These are phyloP conservation scores for Ariolimax columbianus DNA, from an alignment of 2,888 invertebrate species.

Conservation along the genomic window DNA sequence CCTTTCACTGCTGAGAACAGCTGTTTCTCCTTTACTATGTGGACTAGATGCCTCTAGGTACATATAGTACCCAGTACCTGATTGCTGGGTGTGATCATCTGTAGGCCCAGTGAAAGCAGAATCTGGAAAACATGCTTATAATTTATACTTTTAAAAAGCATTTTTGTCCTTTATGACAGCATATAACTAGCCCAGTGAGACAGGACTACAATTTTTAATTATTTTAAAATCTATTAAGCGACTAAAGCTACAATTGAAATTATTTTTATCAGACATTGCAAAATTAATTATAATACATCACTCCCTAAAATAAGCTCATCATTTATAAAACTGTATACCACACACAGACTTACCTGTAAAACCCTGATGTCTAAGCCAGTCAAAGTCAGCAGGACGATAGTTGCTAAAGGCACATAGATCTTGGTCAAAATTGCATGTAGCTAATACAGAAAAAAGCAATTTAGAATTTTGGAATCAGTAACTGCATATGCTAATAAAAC, in stretches of 20 bases:
- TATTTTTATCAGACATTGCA: no score
- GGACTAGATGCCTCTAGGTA: slow-evolving; percentile 79
- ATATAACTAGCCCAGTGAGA: no score
- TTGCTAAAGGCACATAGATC: slow-evolving; percentile 69
- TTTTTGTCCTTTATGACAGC: no score
- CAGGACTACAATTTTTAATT: no score
- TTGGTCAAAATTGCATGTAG: slow-evolving; percentile 69
- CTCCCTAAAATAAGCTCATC: no score
- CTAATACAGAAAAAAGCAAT: not conserved
- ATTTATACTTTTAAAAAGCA: no score
- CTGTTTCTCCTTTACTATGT: slow-evolving; percentile 81
- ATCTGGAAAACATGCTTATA: slow-evolving; percentile 24
- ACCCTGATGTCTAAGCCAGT: slow-evolving; percentile 64
- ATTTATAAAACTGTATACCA: no score
- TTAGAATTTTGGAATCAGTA: not conserved
- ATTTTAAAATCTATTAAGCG: no score
- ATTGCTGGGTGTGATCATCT: slow-evolving; percentile 59
- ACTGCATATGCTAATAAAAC: not conserved
- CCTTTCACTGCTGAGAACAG: slow-evolving; percentile 64
- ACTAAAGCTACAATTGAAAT: no score
- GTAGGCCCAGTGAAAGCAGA: slow-evolving; percentile 57
- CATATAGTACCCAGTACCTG: slow-evolving; percentile 56
- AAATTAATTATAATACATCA: no score
- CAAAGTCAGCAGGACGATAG: slow-evolving; percentile 62
- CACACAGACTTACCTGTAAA: slow-evolving; percentile 41